phyloP scores from a whole-genome alignment of 2,113 vertebrate species.

The Pipra filicauda region DNA sequence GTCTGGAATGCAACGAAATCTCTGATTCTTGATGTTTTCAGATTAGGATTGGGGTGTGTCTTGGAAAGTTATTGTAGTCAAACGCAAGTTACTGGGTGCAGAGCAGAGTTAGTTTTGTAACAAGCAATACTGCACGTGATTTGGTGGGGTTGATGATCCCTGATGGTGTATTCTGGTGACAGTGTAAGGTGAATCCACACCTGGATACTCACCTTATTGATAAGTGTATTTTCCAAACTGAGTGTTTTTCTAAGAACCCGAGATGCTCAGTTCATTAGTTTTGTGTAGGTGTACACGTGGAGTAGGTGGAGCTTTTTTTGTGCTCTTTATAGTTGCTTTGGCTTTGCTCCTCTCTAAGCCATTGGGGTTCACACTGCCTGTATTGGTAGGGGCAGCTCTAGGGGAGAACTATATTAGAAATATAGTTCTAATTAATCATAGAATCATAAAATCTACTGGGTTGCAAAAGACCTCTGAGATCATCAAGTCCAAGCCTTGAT shows the following conservation, averaged over 20 bases:
- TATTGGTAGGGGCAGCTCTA: background rate
- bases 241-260: background rate
- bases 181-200: background rate
- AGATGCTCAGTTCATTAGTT: background rate
- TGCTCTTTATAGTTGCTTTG: background rate
- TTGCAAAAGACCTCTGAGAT: no score
- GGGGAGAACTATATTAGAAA: background rate
- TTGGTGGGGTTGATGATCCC: background rate
- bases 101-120: background rate
- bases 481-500: no score
- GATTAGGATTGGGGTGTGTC: background rate
- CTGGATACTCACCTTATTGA: background rate
- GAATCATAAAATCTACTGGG: no score
- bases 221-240: background rate
- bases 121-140: background rate
- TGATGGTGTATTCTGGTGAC: background rate
- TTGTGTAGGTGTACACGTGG: background rate
- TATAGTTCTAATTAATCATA: background rate
- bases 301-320: background rate
- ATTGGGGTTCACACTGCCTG: background rate
- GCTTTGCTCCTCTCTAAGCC: background rate
- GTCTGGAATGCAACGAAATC: background rate
- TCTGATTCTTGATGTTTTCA: background rate
- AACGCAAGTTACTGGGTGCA: background rate
- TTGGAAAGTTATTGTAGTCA: background rate